These are phyloP conservation scores for Cynoglossus semilaevis DNA, from an alignment of 2,113 vertebrate species.

Conservation along the genomic window DNA sequence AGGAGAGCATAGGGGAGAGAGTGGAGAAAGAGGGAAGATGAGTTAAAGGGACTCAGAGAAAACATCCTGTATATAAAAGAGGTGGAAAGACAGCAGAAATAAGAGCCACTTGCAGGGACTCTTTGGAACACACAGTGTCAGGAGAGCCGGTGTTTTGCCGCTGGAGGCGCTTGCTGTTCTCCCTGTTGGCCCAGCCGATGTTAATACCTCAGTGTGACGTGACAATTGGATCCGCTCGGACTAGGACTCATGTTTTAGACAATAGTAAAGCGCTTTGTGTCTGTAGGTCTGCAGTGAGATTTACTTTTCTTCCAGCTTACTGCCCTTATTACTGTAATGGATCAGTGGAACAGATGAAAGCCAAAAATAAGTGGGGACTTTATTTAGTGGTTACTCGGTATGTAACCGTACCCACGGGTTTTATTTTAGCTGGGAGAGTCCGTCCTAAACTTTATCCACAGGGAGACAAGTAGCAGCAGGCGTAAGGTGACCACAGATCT, in stretches of 20 bases:
- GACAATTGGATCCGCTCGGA: conserved; percentile 4
- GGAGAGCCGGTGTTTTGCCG: not conserved
- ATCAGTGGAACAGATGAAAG: conserved; percentile 73
- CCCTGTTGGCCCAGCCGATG: not conserved
- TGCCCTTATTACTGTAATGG: conserved; percentile 61
- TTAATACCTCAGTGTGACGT: conserved; percentile 8
- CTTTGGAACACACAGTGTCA: not conserved
- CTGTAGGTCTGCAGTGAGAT: conserved; percentile 14
- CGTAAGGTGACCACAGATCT: conserved; percentile 47
- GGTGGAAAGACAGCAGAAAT: not conserved
- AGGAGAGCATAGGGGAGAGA: conserved; percentile 54
- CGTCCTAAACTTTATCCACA: conserved; percentile 62
- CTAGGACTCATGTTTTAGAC: not conserved
- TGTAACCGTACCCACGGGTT: conserved; percentile 80
- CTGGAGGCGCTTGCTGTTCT: conserved; percentile 10
- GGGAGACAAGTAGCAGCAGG: conserved; percentile 64
- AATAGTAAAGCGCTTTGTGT: not conserved
- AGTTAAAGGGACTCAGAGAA: conserved; percentile 15
- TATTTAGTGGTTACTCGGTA: conserved; percentile 73
- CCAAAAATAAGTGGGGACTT: conserved; percentile 70
- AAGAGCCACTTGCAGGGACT: not conserved
- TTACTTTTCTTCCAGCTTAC: conserved; percentile 39
- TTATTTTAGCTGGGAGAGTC: conserved; percentile 74
- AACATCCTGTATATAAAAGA: not conserved
- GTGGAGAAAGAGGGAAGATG: conserved; percentile 37